Evolutionary conservation across 2,888 invertebrate species (phyloP), one percentile per base, ranked within the genome.

Genomic region (Anticlea derivata): DNA sequence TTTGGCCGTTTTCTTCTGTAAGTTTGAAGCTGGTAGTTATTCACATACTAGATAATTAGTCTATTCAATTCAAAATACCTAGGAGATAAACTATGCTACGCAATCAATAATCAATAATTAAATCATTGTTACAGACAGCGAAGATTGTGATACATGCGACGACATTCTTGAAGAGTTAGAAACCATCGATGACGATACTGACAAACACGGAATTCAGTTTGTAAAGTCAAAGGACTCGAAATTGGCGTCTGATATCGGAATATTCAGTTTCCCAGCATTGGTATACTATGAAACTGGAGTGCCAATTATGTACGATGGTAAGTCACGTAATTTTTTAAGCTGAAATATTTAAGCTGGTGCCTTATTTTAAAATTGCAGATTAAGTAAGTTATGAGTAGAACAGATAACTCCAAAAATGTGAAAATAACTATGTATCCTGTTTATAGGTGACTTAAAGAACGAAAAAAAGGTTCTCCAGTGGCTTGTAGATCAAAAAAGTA

Each of bases 401-500:
- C 31, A 12, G 40, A 38, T 35, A 24, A 40, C 41, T 33, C 2
- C n/a, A n/a, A 17, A 17, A 43, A 40, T 24, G 24, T 51, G 35
- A 54, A 48, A 38, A 56, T 56, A 79, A 76, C 61, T 60, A 60
- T 70, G 70, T 82, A 68, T 85, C 77, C 81, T 86, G 78, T 89
- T 90, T 94, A 92, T 94, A 97, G 97, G 97, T 93, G 95, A 97
- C 94, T 96, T 97, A 93, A 96, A 94, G 94, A 95, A 96, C 88
- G 96, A 97, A 94, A 96, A 96, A 92, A 96, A 96, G 93, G 97
- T 97, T 92, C 95, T 97, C 93, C 95, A 96, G 93, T 97, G 97
- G 97, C 95, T 97, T 92, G 93, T 96, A 92, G 95, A 96, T 93
- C 97, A 97, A 93, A 96, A 97, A 96, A 96, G 97, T 97, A 97